These are phyloP conservation scores for Lasioglossum oenotherae DNA, from an alignment of 2,888 invertebrate genomes.

Conservation along the genomic window DNA sequence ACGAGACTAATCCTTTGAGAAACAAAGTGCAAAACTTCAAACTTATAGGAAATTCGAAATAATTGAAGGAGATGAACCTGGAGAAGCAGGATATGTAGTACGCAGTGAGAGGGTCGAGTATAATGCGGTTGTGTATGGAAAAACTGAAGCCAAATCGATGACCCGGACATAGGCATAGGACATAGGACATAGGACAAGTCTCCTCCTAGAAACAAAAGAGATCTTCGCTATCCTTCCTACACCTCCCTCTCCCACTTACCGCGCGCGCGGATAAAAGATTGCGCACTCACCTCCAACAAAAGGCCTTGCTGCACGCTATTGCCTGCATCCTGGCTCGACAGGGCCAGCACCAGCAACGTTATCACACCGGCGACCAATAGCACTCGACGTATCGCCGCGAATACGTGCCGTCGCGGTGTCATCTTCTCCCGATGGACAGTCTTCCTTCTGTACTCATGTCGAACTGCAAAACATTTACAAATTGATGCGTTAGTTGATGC, in stretches of 20 bases:
- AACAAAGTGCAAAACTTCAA: neutral
- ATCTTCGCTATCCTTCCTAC: conserved; percentile 2
- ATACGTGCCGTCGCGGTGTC: conserved; percentile 82
- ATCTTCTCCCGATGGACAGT: conserved; percentile 81
- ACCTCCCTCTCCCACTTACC: neutral
- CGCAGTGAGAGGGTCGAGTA: no score
- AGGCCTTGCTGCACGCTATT: conserved; percentile 75
- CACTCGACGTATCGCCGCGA: conserved; percentile 80
- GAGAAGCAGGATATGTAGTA: neutral
- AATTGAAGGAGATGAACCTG: neutral
- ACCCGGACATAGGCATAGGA: neutral
- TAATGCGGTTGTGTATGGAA: neutral
- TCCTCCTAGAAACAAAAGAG: conserved; percentile 32
- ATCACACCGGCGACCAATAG: conserved; percentile 79
- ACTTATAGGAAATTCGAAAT: neutral
- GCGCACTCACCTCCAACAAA: conserved; percentile 76
- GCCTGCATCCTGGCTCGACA: conserved; percentile 80
- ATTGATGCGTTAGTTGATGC: neutral
- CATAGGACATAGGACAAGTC: neutral
- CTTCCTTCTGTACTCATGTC: conserved; percentile 83
- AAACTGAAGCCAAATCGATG: neutral
- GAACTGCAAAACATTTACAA: conserved; percentile 71
- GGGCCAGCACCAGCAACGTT: conserved; percentile 79
- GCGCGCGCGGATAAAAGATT: conserved; percentile 26
- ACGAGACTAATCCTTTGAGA: neutral